Percentiles rank a stretch among this genome's conserved stretches.
phyloP scores from a whole-genome alignment of 2,797 vertebrate species.

The Notolabrus celidotus region DNA sequence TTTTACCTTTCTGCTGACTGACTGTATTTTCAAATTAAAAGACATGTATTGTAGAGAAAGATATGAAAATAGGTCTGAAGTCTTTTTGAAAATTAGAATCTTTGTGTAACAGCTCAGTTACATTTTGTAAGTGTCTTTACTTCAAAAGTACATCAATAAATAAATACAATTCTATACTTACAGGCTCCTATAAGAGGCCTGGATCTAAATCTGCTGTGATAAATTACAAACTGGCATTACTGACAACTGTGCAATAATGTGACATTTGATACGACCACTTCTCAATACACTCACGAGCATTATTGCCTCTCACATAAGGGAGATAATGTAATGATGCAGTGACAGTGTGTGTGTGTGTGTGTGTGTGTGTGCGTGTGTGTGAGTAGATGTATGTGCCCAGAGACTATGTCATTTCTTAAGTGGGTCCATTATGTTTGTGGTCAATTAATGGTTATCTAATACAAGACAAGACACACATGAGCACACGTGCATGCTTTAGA shows the following conservation, averaged over 20 bases:
- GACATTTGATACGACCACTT: conserved; percentile 67
- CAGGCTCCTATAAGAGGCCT: conserved; percentile 4
- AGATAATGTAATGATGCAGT: conserved; percentile 65
- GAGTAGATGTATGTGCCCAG: conserved; percentile 35
- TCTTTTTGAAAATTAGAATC: too few relatives aligned
- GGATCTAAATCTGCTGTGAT: conserved; percentile 36
- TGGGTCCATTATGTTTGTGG: conserved; percentile 84
- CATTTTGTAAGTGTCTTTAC: not conserved
- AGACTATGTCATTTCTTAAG: conserved; percentile 74
- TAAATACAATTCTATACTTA: conserved; percentile 25
- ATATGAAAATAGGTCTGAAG: too few relatives aligned
- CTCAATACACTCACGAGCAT: conserved; percentile 58
- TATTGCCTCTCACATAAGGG: conserved; percentile 55
- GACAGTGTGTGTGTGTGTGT: conserved; percentile 25
- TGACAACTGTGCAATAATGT: conserved; percentile 54
- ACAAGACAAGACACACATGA: conserved; percentile 41
- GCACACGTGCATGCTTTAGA: conserved; percentile 14
- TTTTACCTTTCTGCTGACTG: too few relatives aligned
- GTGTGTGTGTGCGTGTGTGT: conserved; percentile 13
- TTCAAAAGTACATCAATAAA: conserved; percentile 9
- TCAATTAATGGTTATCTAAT: conserved; percentile 75
- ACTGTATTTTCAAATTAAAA: too few relatives aligned
- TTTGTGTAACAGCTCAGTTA: too few relatives aligned
- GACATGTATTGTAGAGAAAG: too few relatives aligned
- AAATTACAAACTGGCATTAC: conserved; percentile 44